Evolutionary conservation across 2,797 vertebrate genomes (phyloP), one percentile per base, ranked within the genome.

Genomic region (Ceyx erithaca): DNA sequence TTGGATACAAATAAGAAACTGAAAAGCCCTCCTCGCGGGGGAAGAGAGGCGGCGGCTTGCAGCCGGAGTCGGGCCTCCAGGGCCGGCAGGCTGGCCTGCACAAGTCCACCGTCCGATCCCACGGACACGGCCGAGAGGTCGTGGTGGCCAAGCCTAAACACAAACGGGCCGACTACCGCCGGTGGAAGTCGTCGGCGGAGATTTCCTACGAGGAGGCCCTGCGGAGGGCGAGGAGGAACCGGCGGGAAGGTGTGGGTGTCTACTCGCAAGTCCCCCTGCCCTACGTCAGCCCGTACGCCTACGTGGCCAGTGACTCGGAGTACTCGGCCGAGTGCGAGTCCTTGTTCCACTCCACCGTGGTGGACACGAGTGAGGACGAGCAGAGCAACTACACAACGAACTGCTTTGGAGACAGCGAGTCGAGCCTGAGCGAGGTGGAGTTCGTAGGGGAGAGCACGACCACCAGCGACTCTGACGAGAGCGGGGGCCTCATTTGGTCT

Each of bases 281-380:
- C 17, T 97, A 97, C 1, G 85, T 96, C 85, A 98, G 98, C 82
- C 98, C 98, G 0, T 98, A 98, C 1, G 87, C 98, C 22, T 98
- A 97, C 0, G 95, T 96, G 25, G 98, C 98, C 89, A 99, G 99
- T 26, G 99, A 99, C 97, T 99, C 99, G 0, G 99, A 99, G 95
- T 99, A 99, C 85, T 99, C 99, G 0, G 99, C 99, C 0, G 99
- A 99, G 97, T 99, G 99, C 1, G 98, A 98, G 58, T 99, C 99
- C 25, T 98, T 99, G 62, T 99, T 99, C 96, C 99, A 99, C 96
- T 99, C 99, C 91, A 99, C 99, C 1, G 98, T 99, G 54, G 95
- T 98, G 95, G 99, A 99, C 98, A 99, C 98, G 12, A 99, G 99
- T 1, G 99, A 99, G 93, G 99, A 99, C 0, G 99, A 99, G 82